Evolutionary conservation across 2,797 vertebrate species (phyloP), one percentile per base, ranked within the genome.

Genomic region (Notolepis coatsorum): DNA sequence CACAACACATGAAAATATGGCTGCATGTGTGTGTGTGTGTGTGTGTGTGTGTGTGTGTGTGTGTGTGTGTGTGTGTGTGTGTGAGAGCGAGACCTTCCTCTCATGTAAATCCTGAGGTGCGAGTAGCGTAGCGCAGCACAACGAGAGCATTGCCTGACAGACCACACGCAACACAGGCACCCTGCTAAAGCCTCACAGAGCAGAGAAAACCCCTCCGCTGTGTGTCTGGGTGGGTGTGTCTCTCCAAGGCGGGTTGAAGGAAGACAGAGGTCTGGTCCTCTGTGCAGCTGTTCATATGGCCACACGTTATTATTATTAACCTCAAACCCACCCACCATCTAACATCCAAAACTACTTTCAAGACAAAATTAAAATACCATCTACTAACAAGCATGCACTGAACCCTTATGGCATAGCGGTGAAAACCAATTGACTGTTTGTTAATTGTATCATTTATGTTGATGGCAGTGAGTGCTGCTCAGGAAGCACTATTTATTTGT

Each of bases 111-210:
- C 80, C 76, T 27, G 49, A 71, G 30, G 73, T 78, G 64, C 77
- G 70, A 21, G 66, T 65, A 79, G 86, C 84, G 81, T 86, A 85
- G 64, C 67, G 68, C 71, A 73, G 85, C 73, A 85, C 84, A 84
- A 88, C 71, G 73, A 84, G 77, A 68, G 84, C 79, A 83, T 88
- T 82, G 67, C 75, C 73, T 92, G 88, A 84, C 86, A 87, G 88
- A 91, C 91, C 90, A 92, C 90, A 91, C 85, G 71, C 82, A 82
- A 55, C 68, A 70, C 37, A 18, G 60, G 76, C 81, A 72, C 74
- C 75, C 45, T 45, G 58, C 73, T 81, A 79, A 85, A 85, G 55
- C 79, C 73, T 61, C 0, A 8, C 25, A 43, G 59, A 56, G 65
- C 53, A 41, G 46, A 57, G 53, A 70, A 68, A 74, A 75, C 69